Base-by-base conservation (phyloP, 2,797 vertebrate species). In the Protosalanx chinensis region DNA sequence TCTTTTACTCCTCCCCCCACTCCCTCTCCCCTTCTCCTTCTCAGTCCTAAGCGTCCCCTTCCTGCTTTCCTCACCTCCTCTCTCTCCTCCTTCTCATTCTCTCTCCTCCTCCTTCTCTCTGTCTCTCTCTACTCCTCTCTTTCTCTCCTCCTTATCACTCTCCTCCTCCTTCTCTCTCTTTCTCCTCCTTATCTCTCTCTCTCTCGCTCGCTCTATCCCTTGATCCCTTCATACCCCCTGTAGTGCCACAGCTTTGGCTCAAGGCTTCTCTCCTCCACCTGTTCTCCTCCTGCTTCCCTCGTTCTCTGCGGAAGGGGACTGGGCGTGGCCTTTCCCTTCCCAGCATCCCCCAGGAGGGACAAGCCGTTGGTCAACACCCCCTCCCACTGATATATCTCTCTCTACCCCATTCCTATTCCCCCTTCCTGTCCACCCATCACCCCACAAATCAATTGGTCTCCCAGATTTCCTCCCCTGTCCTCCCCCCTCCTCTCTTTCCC, bases 401-500 rank as follows among this genome's bases (percentile, higher is more conserved):
- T 46, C 41, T 41, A 7, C 10, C 41, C 41, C 10, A 57, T 64
- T 73, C 46, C 60, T 77, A 49, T 20, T 80, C 81, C 68, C 75
- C 76, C 70, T 56, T 60, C 68, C 35, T 37, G 10, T n/a, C 32
- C 29, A 6, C 27, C 51, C 53, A 61, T 37, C 59, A 41, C 27
- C 51, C 33, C 63, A 32, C 32, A 20, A 23, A 29, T 35, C 41
- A 56, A 4, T 29, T 37, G 16, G 15, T 23, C 35, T 41, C 7
- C n/a, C 8, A 18, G 15, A 7, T 37, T 12, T 4, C 15, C 6
- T 18, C 61, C 29, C 61, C n/a, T 27, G 23, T 27, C 23, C 32
- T 37, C 7, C n/a, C 33, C 53, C 35, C 51, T 27, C 27, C 12
- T 51, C 7, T 3, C 61, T 37, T 53, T 41, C 58, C 49, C 67